Conservation (phyloP, 2,888 invertebrate genomes). For the Galerucella pusilla region DNA sequence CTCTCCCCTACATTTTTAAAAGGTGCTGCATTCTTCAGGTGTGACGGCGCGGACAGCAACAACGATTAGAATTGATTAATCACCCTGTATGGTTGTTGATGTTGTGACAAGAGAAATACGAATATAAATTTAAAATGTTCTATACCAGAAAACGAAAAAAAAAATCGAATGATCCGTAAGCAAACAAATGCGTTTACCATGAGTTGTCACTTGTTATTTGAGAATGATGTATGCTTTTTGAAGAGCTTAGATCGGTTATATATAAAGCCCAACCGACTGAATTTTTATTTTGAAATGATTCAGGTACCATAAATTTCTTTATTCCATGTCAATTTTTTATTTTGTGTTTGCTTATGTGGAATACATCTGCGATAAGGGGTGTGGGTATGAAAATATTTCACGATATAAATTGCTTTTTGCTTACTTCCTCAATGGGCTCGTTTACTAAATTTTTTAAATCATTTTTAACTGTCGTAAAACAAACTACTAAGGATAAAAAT, state of each 20-base stretch:
- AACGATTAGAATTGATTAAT: conserved; percentile 43
- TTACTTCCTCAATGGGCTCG: no score
- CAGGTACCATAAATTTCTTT: neutral
- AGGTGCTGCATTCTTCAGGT: conserved; percentile 34
- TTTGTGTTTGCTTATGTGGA: no score
- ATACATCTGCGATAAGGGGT: no score
- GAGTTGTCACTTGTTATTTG: conserved; percentile 20
- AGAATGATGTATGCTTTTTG: conserved; percentile 13
- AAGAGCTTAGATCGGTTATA: neutral
- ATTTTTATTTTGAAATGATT: neutral
- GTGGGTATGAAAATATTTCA: no score
- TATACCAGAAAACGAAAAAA: conserved; percentile 10
- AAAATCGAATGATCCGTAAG: neutral
- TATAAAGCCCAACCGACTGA: neutral
- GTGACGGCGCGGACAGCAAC: conserved; percentile 41
- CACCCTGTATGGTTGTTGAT: conserved; percentile 39
- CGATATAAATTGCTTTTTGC: no score
- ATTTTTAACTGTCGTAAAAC: no score
- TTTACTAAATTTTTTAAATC: no score
- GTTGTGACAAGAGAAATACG: conserved; percentile 40
- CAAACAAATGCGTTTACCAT: conserved; percentile 12
- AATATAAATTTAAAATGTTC: conserved; percentile 21
- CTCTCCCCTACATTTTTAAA: conserved; percentile 15
- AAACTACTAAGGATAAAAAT: no score
- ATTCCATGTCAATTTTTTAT: no score